Conservation (phyloP, 2,113 vertebrate genomes). For the Speoplatyrhinus poulsoni region DNA sequence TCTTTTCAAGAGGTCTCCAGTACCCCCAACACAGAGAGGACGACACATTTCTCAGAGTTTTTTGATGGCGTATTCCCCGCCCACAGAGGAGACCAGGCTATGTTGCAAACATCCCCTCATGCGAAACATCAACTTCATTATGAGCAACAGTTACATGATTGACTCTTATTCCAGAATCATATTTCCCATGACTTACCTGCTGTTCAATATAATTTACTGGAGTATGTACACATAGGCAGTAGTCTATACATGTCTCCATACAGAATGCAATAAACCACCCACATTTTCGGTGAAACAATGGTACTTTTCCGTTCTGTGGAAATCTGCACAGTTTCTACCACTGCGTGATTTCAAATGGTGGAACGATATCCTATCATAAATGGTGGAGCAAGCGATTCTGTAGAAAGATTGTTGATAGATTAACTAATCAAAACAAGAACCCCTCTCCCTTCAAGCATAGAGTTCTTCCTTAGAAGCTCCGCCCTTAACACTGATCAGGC, state of each 20-base stretch:
- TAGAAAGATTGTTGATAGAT: no score
- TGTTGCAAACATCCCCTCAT: constrained; percentile 79
- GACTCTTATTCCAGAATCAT: constrained; percentile 89
- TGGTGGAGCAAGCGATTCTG: no score
- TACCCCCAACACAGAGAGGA: constrained; percentile 66
- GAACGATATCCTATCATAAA: no score
- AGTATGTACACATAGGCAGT: constrained; percentile 82
- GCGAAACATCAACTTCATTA: constrained; percentile 82
- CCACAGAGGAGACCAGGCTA: constrained; percentile 68
- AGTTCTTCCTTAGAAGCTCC: no score
- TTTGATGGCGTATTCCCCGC: constrained; percentile 53
- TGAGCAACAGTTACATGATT: constrained; percentile 90
- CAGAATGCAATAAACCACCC: no score
- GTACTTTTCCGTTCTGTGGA: no score
- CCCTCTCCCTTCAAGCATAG: no score
- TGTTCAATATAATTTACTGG: constrained; percentile 95
- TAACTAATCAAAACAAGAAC: no score
- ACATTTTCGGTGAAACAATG: neutral
- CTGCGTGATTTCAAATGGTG: no score
- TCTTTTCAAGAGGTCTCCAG: constrained; percentile 64
- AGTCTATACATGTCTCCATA: neutral
- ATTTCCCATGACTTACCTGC: constrained; percentile 87
- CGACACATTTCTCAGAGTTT: constrained; percentile 64
- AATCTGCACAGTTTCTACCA: no score
- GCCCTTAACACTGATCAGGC: no score